phyloP scores from a whole-genome alignment of 2,113 vertebrate genomes.

The Theristicus caerulescens region DNA sequence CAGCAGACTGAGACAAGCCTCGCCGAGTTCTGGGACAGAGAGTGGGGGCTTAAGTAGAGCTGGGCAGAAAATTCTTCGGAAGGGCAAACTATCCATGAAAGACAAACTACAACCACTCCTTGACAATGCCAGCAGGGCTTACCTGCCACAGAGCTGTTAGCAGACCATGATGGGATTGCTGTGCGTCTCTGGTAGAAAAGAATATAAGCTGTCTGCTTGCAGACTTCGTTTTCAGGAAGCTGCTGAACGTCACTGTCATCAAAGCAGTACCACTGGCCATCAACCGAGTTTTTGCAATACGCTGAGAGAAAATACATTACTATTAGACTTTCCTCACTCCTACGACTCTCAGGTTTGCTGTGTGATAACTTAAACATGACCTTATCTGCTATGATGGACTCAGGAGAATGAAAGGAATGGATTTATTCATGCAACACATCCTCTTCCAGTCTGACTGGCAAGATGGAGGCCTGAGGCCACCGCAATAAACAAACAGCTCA shows the following conservation, averaged over 20 bases:
- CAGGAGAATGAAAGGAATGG: background rate
- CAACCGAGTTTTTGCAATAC: conserved; percentile 96
- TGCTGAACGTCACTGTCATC: conserved; percentile 95
- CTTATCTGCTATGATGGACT: background rate
- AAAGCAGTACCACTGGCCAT: conserved; percentile 98
- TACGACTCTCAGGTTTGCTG: background rate
- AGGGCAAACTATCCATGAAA: background rate
- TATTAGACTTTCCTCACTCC: background rate
- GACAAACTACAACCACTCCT: background rate
- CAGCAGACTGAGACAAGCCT: background rate
- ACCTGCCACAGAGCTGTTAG: conserved; percentile 98
- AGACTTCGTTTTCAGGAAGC: conserved; percentile 90
- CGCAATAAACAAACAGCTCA: background rate
- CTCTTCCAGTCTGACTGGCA: background rate
- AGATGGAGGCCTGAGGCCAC: background rate
- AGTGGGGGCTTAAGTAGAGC: background rate
- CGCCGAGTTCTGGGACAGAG: fast-evolving
- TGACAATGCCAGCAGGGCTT: background rate
- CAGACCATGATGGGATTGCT: conserved; percentile 93
- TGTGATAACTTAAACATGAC: background rate
- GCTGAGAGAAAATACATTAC: conserved; percentile 72
- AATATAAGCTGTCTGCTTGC: conserved; percentile 94
- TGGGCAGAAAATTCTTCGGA: background rate
- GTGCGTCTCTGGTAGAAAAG: conserved; percentile 97
- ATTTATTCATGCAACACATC: background rate